A percentile compares a stretch with the other conserved stretches of the same genome.
These are phyloP conservation scores for Naso thynnoides DNA, from an alignment of 2,797 vertebrate species.

Conservation along the genomic window DNA sequence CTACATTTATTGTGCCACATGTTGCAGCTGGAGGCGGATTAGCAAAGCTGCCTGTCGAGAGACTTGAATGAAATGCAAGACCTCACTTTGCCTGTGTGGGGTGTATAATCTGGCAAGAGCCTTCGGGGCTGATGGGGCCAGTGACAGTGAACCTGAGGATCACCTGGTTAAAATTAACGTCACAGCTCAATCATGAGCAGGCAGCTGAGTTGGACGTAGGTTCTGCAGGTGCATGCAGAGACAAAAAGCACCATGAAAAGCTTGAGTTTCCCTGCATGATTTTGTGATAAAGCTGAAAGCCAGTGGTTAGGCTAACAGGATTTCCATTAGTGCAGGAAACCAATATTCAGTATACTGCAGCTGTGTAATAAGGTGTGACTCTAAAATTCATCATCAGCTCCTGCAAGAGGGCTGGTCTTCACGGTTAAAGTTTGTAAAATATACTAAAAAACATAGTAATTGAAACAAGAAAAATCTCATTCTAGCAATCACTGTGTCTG, in stretches of 20 bases:
- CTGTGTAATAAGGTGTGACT: background rate
- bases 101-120: constrained; percentile 22
- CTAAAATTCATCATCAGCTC: constrained; percentile 6
- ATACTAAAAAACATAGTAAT: too few species aligned
- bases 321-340: constrained; percentile 26
- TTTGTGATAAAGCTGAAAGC: constrained; percentile 33
- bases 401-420: background rate
- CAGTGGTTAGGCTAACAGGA: constrained; percentile 33
- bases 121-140: background rate
- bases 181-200: constrained; percentile 55
- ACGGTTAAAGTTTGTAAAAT: too few species aligned
- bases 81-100: constrained; percentile 19
- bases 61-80: constrained; percentile 58
- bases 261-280: constrained; percentile 47
- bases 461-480: too few species aligned
- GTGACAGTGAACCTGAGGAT: constrained; percentile 29
- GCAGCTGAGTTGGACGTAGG: constrained; percentile 29
- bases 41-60: constrained; percentile 46
- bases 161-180: constrained; percentile 67
- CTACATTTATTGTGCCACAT: constrained; percentile 53
- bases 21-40: constrained; percentile 47
- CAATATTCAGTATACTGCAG: constrained; percentile 9
- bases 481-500: too few species aligned
- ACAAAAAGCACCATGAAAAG: constrained; percentile 26
- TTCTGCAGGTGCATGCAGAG: constrained; percentile 31